Conservation (phyloP, 2,113 vertebrate genomes). For the Oreotrochilus melanogaster region DNA sequence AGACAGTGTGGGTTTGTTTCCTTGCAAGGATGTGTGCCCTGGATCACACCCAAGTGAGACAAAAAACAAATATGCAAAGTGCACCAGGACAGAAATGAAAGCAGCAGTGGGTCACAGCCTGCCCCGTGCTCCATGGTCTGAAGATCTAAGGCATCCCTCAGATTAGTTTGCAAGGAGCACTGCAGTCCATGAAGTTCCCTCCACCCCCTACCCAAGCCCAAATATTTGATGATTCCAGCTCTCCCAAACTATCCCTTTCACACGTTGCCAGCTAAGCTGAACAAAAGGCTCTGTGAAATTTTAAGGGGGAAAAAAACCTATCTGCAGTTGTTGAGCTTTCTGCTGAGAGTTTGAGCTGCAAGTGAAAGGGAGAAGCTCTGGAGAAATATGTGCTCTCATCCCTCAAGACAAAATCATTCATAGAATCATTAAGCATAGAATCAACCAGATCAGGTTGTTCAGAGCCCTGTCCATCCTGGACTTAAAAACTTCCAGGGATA, state of each 20-base stretch:
- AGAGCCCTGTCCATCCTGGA: too few relatives aligned
- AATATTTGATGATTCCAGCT: background rate
- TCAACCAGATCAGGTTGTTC: too few relatives aligned
- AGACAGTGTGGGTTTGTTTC: conserved; percentile 28
- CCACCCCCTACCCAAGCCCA: background rate
- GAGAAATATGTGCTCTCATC: background rate
- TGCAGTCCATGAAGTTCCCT: background rate
- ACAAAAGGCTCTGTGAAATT: background rate
- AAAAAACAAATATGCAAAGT: conserved; percentile 45
- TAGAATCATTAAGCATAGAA: too few relatives aligned
- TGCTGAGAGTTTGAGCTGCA: background rate
- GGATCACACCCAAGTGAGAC: background rate
- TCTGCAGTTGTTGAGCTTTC: background rate
- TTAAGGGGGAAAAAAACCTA: background rate
- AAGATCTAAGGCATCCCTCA: conserved; percentile 9
- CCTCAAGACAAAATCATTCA: background rate
- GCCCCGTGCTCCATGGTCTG: background rate
- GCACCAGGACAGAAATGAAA: conserved; percentile 22
- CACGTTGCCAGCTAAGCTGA: background rate
- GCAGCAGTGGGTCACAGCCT: background rate
- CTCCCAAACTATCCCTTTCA: background rate
- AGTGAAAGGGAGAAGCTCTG: background rate
- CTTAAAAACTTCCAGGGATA: too few relatives aligned
- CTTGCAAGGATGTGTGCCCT: background rate
- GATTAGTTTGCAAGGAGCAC: background rate